phyloP scores from a whole-genome alignment of 1,140 invertebrate genomes.

The Gerris buenoi region DNA sequence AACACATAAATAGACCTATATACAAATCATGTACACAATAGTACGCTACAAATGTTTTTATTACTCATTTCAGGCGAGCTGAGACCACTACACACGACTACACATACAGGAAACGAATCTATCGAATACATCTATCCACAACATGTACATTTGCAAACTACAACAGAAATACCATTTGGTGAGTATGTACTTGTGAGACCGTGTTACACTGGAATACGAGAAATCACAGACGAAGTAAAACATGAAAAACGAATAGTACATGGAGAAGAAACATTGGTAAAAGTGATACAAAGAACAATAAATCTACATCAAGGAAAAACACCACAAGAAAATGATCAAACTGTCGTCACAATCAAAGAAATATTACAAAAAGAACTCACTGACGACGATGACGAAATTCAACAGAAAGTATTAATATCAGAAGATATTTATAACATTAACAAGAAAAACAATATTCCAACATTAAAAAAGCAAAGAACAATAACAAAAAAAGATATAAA shows the following conservation, averaged over 20 bases:
- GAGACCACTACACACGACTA: constrained; percentile 7
- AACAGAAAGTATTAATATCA: too few relatives aligned
- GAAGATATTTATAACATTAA: too few relatives aligned
- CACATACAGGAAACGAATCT: constrained; percentile 16
- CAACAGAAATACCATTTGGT: constrained; percentile 15
- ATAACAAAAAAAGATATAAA: neutral
- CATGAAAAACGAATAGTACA: neutral
- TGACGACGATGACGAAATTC: too few relatives aligned
- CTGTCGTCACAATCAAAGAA: neutral
- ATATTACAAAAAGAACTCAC: neutral
- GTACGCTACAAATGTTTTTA: too few relatives aligned
- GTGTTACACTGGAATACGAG: constrained; percentile 11
- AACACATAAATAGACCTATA: too few relatives aligned
- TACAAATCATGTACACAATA: too few relatives aligned
- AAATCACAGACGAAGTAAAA: constrained; percentile 3
- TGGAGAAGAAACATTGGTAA: neutral
- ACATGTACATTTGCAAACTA: constrained; percentile 16
- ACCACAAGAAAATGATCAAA: constrained; percentile 7
- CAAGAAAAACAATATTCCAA: neutral
- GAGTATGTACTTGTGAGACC: constrained; percentile 15
- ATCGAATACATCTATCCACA: constrained; percentile 14
- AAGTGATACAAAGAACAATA: constrained; percentile 6
- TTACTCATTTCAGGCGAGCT: neutral
- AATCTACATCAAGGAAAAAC: constrained; percentile 6
- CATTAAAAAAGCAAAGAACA: neutral